Conservation (phyloP, 2,113 vertebrate genomes). For the Pluvialis apricaria region DNA sequence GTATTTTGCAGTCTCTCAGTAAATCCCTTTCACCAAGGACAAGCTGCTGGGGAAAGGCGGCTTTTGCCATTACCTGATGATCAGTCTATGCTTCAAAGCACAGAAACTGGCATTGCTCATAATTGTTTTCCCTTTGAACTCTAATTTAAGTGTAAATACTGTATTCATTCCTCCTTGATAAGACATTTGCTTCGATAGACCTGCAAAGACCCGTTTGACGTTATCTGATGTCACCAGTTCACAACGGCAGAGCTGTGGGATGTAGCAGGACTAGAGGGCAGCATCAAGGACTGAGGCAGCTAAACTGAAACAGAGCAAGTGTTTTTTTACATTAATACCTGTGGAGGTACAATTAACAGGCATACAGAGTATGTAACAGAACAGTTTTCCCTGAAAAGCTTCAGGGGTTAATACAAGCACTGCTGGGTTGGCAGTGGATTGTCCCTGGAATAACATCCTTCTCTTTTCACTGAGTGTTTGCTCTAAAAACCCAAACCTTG, state of each 20-base stretch:
- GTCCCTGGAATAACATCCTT: constrained; percentile 45
- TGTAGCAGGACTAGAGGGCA: too few relatives aligned
- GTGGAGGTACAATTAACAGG: neutral
- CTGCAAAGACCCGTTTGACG: neutral
- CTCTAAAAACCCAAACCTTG: neutral
- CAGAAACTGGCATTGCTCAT: neutral
- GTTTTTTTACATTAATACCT: neutral
- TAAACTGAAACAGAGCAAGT: neutral
- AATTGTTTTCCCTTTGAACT: neutral
- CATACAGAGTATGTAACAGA: neutral
- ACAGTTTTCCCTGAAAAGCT: neutral
- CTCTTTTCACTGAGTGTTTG: neutral
- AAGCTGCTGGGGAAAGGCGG: neutral
- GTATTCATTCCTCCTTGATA: neutral
- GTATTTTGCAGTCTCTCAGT: neutral
- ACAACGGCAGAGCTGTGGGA: neutral
- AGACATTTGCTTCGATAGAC: neutral
- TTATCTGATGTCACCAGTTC: neutral
- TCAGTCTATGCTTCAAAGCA: neutral
- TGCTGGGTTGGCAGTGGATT: neutral
- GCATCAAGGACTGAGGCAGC: neutral
- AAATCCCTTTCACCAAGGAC: neutral
- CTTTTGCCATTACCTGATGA: neutral
- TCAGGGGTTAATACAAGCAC: neutral
- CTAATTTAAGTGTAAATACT: neutral